Evolutionary conservation across 2,888 invertebrate genomes (phyloP), one percentile per base, ranked within the genome.

Genomic region (Meiosimyza decipiens): DNA sequence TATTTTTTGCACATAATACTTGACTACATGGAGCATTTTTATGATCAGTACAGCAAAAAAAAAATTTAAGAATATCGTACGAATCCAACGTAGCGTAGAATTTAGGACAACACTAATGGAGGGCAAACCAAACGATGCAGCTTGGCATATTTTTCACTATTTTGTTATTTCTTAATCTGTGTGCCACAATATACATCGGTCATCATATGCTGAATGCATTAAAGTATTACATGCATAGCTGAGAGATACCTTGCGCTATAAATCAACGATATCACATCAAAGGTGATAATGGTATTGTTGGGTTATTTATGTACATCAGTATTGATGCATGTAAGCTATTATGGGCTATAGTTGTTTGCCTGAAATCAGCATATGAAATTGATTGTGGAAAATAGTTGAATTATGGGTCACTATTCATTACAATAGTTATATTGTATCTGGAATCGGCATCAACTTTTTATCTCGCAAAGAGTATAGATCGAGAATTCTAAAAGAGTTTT

Each of bases 91-190:
- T n/a, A n/a, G n/a, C n/a, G n/a, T n/a, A n/a, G 69, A 33, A 69
- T 69, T 50, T 33, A 40, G 69, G 60, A 33, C 67, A 55, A 18
- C 67, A 47, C 33, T 33, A 62, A 68, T 50, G 59, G 59, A n/a
- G 22, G 49, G 28, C 68, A 15, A 59, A 15, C 57, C 22, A 50
- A 69, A 51, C 7, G 18, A 52, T 13, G 50, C 60, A 16, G 62
- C 50, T 28, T 47, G 50, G 15, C 52, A 51, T 69, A 69, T 69
- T 69, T 60, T 69, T 69, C 62, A 69, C 69, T 69, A 60, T 69
- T 69, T 69, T 69, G 69, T 69, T 52, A 62, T 62, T 69, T 40
- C 40, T 69, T 69, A 69, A 69, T 69, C 69, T 49, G 16, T 49
- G 16, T 28, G 69, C 6, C n/a, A 60, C 69, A 22, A 7, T 40